Conservation (phyloP, 2,888 invertebrate species). For the Stomorhina lunata region DNA sequence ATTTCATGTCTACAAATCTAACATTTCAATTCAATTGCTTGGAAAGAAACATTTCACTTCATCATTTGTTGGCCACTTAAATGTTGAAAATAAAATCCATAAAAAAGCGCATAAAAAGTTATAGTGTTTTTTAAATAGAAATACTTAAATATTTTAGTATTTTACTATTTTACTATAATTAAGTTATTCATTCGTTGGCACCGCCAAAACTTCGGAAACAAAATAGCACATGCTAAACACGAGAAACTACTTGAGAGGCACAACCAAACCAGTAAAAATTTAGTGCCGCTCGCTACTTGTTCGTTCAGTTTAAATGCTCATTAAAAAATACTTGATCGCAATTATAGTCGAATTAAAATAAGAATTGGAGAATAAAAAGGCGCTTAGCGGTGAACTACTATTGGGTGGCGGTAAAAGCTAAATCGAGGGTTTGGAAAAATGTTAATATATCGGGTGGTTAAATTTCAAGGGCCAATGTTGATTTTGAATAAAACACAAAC, state of each 20-base stretch:
- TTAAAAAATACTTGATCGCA: slow-evolving; percentile 70
- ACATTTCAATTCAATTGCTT: slow-evolving; percentile 46
- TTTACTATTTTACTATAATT: slow-evolving; percentile 29
- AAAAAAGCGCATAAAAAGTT: too few relatives aligned
- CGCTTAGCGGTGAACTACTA: background rate
- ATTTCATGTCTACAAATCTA: slow-evolving; percentile 46
- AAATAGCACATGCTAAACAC: slow-evolving; percentile 52
- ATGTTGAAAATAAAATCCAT: too few relatives aligned
- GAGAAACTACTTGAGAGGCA: slow-evolving; percentile 29
- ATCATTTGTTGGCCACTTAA: slow-evolving; percentile 47
- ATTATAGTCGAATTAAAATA: slow-evolving; percentile 69
- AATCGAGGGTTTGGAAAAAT: background rate
- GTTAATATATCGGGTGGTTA: too few relatives aligned
- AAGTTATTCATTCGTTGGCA: slow-evolving; percentile 37
- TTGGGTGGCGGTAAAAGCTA: slow-evolving; percentile 3
- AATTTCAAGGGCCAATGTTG: too few relatives aligned
- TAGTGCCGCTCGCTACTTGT: slow-evolving; percentile 19
- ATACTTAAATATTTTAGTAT: background rate
- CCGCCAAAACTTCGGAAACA: slow-evolving; percentile 36
- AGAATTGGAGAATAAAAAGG: slow-evolving; percentile 10
- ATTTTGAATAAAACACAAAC: too few relatives aligned
- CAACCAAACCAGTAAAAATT: slow-evolving; percentile 33
- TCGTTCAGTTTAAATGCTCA: slow-evolving; percentile 64
- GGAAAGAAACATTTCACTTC: slow-evolving; percentile 48
- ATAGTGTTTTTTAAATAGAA: background rate